Evolutionary conservation across 2,797 vertebrate species (phyloP).

Genomic region (Aselliscus stoliczkanus): DNA sequence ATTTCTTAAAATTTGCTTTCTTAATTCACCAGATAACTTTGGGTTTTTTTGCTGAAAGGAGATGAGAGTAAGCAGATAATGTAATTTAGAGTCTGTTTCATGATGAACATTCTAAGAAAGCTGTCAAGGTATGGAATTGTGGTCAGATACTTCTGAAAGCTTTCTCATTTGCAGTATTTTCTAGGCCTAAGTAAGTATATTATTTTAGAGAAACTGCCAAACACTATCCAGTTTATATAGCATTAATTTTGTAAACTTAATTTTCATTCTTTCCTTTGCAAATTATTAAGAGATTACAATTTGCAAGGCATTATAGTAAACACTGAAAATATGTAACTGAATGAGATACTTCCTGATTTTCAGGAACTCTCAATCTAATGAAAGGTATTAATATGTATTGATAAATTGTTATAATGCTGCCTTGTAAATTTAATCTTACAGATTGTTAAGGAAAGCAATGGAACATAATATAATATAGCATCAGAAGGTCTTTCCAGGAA

Average conservation of each 20-base stretch:
- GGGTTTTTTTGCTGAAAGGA: background rate
- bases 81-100: background rate
- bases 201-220: background rate
- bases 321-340: background rate
- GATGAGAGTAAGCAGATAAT: background rate
- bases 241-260: background rate
- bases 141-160: background rate
- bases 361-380: background rate
- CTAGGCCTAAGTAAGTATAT: background rate
- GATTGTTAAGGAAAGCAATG: background rate
- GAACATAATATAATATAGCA: background rate
- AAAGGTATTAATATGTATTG: background rate
- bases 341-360: background rate
- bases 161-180: background rate
- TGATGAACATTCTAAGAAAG: background rate
- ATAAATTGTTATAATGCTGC: background rate
- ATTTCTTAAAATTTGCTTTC: background rate
- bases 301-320: background rate
- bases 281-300: background rate
- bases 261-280: background rate
- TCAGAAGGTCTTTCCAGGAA: background rate
- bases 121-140: background rate
- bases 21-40: background rate
- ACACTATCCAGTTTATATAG: background rate
- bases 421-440: background rate